Base-by-base conservation (phyloP, 2,888 invertebrate species). In the Rhingia campestris region DNA sequence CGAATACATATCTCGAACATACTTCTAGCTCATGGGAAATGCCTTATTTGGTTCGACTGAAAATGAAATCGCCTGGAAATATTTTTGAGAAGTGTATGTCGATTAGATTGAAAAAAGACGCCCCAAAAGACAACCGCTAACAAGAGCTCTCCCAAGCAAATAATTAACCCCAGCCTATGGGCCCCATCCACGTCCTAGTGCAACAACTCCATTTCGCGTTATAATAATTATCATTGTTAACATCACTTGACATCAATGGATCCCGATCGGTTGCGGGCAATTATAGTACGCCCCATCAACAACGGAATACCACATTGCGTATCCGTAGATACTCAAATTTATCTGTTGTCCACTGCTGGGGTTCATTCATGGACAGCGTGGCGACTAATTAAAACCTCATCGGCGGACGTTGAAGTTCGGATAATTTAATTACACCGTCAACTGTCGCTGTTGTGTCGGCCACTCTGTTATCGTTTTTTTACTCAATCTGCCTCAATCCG, bases 371-470 rank as follows among this genome's bases (percentile, higher is more conserved):
- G 75, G 59, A 53, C 76, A 61, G 54, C 41, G 49, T 22, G 69
- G 63, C 58, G 45, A 69, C 82, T 82, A 82, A 79, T 82, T 82
- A 82, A 82, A 79, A 79, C 73, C 79, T 63, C 77, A 77, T 82
- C 81, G 69, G 22, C 51, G 51, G 41, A 33, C 54, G 47, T 22
- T 76, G 66, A 39, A 67, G 63, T 41, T 69, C 69, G 63, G 43
- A 74, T 82, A 79, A 82, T 82, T 82, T 73, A 82, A 82, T 82
- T 82, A 82, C 69, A 49, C 64, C 79, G 49, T 74, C 72, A 59
- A 61, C 51, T 54, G 10, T 22, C 4, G 22, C 22, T 9, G 22
- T 7, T 4, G 49, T 12, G 7, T 7, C 43, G 7, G 59, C 58
- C 56, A 43, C 75, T 72, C 53, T 66, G 76, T 58, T 53, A 69